Evolutionary conservation across 2,113 vertebrate species (phyloP).

Genomic region (Blennius ocellaris): DNA sequence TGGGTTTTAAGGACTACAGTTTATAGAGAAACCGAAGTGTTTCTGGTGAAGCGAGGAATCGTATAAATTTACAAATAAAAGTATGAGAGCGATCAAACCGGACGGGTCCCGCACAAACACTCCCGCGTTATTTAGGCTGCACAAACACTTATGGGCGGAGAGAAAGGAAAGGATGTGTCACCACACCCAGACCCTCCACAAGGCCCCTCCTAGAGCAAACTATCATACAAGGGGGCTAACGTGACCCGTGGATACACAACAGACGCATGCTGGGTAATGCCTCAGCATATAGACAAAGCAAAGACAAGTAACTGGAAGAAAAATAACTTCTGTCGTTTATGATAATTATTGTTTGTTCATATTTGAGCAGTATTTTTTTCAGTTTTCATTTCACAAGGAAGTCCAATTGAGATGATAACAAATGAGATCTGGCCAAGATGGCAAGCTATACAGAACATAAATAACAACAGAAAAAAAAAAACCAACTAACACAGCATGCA

Average conservation of each 20-base stretch:
- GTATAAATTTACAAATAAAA: conserved; percentile 12
- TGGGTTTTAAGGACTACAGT: no score
- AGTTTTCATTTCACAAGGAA: no score
- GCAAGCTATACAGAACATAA: neutral
- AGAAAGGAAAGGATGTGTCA: conserved; percentile 75
- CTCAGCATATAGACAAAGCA: conserved; percentile 18
- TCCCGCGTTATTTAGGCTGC: conserved; percentile 65
- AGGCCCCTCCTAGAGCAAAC: conserved; percentile 73
- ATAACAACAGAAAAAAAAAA: neutral
- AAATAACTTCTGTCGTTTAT: neutral
- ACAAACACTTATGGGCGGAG: conserved; percentile 73
- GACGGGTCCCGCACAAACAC: conserved; percentile 35
- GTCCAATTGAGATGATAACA: no score
- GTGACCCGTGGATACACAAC: conserved; percentile 35
- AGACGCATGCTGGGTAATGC: conserved; percentile 33
- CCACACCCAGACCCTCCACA: conserved; percentile 76
- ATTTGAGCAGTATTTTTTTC: no score
- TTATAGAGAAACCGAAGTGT: no score
- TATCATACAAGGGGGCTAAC: conserved; percentile 35
- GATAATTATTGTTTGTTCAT: neutral
- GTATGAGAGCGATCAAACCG: conserved; percentile 33
- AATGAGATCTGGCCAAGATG: no score
- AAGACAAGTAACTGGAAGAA: conserved; percentile 2
- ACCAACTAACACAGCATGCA: no score
- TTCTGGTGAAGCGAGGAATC: neutral